These are phyloP conservation scores for Artemia franciscana DNA, from an alignment of 1,140 invertebrate genomes.

Conservation along the genomic window DNA sequence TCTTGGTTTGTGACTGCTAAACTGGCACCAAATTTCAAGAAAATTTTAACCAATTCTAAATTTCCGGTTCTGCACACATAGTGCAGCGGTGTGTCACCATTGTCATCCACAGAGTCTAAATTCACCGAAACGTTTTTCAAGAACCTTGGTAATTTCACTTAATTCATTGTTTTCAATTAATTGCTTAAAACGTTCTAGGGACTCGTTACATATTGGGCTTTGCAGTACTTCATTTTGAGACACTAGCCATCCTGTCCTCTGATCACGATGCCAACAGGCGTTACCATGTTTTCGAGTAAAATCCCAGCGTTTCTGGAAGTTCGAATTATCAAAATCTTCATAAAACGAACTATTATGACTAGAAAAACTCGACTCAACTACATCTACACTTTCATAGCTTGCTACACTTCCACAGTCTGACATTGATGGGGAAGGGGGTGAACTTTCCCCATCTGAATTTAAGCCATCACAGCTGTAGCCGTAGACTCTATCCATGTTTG, in stretches of 20 bases:
- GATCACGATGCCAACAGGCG: background rate
- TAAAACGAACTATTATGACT: background rate
- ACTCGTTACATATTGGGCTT: background rate
- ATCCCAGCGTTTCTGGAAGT: background rate
- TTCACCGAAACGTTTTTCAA: constrained; percentile 14
- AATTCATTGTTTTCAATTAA: background rate
- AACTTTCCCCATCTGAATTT: background rate
- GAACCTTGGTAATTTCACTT: background rate
- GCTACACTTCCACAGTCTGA: background rate
- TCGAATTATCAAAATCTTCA: background rate
- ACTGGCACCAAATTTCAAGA: constrained; percentile 27
- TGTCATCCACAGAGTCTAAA: constrained; percentile 24
- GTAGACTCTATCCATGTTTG: no score
- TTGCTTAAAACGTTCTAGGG: background rate
- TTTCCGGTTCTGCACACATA: constrained; percentile 25
- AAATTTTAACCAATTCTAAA: constrained; percentile 25
- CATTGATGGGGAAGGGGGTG: background rate
- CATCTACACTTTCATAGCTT: background rate
- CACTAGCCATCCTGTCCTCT: background rate
- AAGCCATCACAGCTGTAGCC: background rate
- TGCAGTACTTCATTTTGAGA: background rate
- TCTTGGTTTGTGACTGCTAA: constrained; percentile 25
- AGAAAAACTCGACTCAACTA: background rate
- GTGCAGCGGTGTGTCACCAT: constrained; percentile 27
- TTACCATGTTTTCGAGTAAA: background rate